Evolutionary conservation across 2,888 invertebrate species (phyloP), one percentile per base, ranked within the genome.

Genomic region (Harpalus rubripes): DNA sequence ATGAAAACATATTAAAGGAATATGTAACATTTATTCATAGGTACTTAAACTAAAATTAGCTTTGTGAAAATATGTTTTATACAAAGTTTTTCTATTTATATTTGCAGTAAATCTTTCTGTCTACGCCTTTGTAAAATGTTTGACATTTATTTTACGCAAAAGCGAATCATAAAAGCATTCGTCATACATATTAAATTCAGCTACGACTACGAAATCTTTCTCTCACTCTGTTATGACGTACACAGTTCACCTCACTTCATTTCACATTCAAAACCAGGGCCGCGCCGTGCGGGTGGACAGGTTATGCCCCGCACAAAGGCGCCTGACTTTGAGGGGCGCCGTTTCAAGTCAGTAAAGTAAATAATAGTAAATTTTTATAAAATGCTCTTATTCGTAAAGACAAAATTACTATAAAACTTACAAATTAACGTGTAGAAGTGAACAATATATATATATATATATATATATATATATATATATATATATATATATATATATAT

Each of bases 171-270:
- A 52, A 52, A 52, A 52, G 1, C 12, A 52, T 52, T 52, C 44
- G 26, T 65, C 32, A 65, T 65, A 22, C 26, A 26, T 26, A 63
- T 63, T 61, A 61, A 61, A 63, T 63, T 59, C 59, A 59, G 59
- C 18, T 15, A 7, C 18, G 32, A 4, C 5, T 32, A 32, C 32
- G 16, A 16, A 56, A 1, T n/a, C 15, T 12, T 12, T n/a, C 56
- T 56, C n/a, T 56, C 1, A n/a, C 8, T 16, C 7, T 63, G 12
- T 18, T 63, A 22, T 63, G 63, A 63, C 8, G 26, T 26, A 63
- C 22, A 26, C 32, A 32, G 32, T 32, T 32, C 6, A 32, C 7
- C 22, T 18, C 26, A 18, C 63, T 63, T 63, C 26, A 63, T 63
- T 63, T 15, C 26, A 26, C 22, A 63, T 63, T 26, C 63, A 63